Evolutionary conservation across 2,888 invertebrate species (phyloP), one percentile per base, ranked within the genome.

Genomic region (Tricholauxania praeusta): DNA sequence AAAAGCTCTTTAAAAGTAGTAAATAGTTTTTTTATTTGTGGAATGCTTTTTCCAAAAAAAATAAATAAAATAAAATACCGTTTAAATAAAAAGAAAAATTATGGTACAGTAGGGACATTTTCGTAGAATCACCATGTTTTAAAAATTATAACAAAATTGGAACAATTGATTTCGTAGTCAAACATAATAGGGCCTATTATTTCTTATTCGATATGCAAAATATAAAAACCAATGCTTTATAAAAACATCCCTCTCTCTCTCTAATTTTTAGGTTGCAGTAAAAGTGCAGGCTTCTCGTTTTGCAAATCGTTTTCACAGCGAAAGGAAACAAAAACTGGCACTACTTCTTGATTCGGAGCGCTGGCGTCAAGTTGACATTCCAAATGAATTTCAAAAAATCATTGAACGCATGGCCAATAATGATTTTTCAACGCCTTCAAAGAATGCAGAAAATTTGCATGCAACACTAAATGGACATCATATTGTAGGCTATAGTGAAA

Each of bases 331-430:
- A 68, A 96, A 97, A 87, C 88, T 99, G 70, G 93, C 93, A 57
- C 87, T 94, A 75, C 90, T 97, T 52, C 89, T 99, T 60, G 98
- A 98, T 84, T 92, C 92, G 76, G 99, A 99, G 87, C 89, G 95
- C 74, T 99, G 99, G 99, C 96, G 95, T 83, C 92, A 94, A 80
- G 95, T 96, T 6, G 96, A 97, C 82, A 95, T 98, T 67, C 95
- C 97, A 0, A 89, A 90, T 78, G 95, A 96, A 84, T 94, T 98
- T 85, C 98, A 99, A 88, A 90, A 91, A 79, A 90, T 97, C 74
- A 92, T 97, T 51, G 91, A 92, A 84, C 90, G 91, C 79, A 92
- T 96, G 81, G 89, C 89, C 0, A 82, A 82, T 7, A 87, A 87
- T 15, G 87, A 88, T 64, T 87, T 88, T 19, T 81, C 79, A 8